Base-by-base conservation (phyloP, 2,797 vertebrate genomes). In the Parambassis ranga region DNA sequence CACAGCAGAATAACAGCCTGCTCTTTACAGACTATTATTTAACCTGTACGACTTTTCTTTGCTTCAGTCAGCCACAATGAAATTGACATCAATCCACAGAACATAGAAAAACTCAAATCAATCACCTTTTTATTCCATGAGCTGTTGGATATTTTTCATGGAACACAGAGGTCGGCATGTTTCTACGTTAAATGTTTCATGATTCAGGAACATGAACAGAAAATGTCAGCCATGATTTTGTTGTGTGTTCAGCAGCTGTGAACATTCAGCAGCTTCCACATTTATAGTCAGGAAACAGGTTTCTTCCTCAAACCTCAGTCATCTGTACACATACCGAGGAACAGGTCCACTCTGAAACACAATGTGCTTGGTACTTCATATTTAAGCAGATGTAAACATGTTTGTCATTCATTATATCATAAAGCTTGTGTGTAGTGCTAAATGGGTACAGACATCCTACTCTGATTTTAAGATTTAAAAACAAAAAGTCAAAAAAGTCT, bases 41-140 rank as follows among this genome's bases (percentile, higher is more conserved):
- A n/a, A n/a, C n/a, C n/a, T n/a, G n/a, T n/a, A n/a, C n/a, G n/a
- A n/a, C n/a, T n/a, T n/a, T n/a, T n/a, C n/a, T n/a, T n/a, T n/a
- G n/a, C n/a, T n/a, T n/a, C n/a, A n/a, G n/a, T n/a, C n/a, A n/a
- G n/a, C n/a, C n/a, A n/a, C n/a, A n/a, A n/a, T n/a, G n/a, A n/a
- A n/a, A n/a, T 22, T 14, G 3, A 26, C 37, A 11, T 37, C 38
- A 22, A 15, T 30, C 1, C 23, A 52, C 16, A 47, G 55, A 65
- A 20, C 10, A 31, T n/a, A n/a, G n/a, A n/a, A n/a, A n/a, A n/a
- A n/a, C 4, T 59, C 19, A 51, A 10, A 28, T 65, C 42, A 42
- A 47, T 11, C 32, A 42, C 41, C 8, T 47, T 71, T 81, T 79
- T 71, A 82, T 72, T 72, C 41, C 55, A 48, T 7, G 10, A 38